Evolutionary conservation across 2,113 vertebrate species (phyloP).

Genomic region (Talpa occidentalis): DNA sequence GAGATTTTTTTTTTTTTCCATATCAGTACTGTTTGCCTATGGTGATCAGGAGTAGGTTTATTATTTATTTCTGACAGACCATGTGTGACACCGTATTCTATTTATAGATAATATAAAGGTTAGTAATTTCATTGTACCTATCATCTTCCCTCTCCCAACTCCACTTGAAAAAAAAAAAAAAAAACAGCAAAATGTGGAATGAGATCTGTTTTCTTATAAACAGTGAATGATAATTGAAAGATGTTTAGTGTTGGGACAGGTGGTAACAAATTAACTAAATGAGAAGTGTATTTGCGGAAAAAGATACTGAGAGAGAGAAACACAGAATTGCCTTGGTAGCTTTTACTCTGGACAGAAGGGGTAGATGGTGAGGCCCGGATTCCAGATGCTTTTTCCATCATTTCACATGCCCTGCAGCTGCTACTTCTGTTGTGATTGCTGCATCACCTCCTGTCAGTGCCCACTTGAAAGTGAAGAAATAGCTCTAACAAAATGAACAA

Average conservation of each 20-base stretch:
- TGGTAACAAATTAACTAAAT: conserved; percentile 18
- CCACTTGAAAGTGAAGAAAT: conserved; percentile 50
- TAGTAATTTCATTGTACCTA: background rate
- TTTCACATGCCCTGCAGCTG: background rate
- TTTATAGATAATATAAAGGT: background rate
- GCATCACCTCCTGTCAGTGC: background rate
- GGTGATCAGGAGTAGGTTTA: background rate
- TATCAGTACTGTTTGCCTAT: background rate
- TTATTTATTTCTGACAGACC: conserved; percentile 39
- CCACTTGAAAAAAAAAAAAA: background rate
- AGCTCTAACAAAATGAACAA: conserved; percentile 44
- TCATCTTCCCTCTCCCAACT: background rate
- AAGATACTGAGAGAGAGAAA: background rate
- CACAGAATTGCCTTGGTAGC: background rate
- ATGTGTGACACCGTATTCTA: background rate
- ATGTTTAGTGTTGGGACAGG: background rate
- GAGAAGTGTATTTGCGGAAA: background rate
- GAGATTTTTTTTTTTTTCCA: background rate
- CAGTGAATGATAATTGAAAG: background rate
- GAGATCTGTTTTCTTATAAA: background rate
- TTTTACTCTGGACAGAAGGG: background rate
- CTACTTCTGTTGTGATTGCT: background rate
- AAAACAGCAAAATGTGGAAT: background rate
- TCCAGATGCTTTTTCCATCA: background rate
- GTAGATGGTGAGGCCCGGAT: accelerated